A percentile compares a stretch with the other conserved stretches of the same genome.
These are phyloP conservation scores for Solenopsis invicta DNA, from an alignment of 1,140 invertebrate species.

Conservation along the genomic window DNA sequence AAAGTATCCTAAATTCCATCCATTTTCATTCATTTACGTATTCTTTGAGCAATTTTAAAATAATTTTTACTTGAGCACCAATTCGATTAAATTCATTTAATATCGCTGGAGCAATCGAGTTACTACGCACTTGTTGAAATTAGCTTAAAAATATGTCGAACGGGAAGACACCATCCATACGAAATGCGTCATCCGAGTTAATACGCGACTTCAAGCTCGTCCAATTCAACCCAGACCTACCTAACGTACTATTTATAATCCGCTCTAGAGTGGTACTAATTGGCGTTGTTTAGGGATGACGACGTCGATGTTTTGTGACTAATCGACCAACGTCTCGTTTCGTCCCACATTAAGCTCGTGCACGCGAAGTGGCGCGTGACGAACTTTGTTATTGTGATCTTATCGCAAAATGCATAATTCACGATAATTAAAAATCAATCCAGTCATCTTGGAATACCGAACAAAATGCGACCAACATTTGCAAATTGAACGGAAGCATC, in stretches of 20 bases:
- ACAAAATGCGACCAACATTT: not conserved
- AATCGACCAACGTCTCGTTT: slow-evolving; percentile 52
- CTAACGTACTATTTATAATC: slow-evolving; percentile 73
- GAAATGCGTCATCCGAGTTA: slow-evolving; percentile 68
- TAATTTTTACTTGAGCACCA: slow-evolving; percentile 10
- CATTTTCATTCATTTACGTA: not conserved
- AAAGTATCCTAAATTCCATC: not conserved
- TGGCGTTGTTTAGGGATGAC: slow-evolving; percentile 74
- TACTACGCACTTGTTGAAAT: slow-evolving; percentile 47
- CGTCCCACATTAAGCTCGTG: slow-evolving; percentile 41
- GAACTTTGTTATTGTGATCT: slow-evolving; percentile 43
- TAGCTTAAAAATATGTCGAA: slow-evolving; percentile 38
- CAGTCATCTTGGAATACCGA: not conserved
- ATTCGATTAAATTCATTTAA: not conserved
- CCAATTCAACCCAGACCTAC: slow-evolving; percentile 76
- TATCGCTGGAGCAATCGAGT: not conserved
- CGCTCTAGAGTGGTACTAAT: slow-evolving; percentile 68
- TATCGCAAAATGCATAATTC: slow-evolving; percentile 46
- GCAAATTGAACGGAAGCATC: not conserved
- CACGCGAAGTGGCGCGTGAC: slow-evolving; percentile 35
- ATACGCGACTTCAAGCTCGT: slow-evolving; percentile 70
- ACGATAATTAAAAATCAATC: slow-evolving; percentile 38
- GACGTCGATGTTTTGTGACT: slow-evolving; percentile 57
- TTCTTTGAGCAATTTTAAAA: slow-evolving; percentile 7
- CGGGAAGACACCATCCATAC: slow-evolving; percentile 8